Percentiles rank a stretch among this genome's conserved stretches.
Evolutionary conservation across 2,113 vertebrate species (phyloP).

Genomic region (Aegithalos caudatus): DNA sequence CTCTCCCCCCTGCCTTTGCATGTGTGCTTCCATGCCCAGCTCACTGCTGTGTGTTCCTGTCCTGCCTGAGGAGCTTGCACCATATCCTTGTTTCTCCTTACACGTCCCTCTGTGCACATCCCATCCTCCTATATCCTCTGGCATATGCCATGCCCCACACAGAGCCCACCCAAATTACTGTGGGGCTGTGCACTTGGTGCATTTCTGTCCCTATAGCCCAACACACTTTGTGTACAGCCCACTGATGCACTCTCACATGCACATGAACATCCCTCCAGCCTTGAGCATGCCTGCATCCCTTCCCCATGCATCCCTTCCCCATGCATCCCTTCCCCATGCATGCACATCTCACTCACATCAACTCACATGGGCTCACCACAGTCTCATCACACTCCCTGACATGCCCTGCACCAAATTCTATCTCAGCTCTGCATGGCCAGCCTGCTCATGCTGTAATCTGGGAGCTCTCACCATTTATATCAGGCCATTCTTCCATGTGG

Average conservation of each 20-base stretch:
- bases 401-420: neutral
- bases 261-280: fast-evolving
- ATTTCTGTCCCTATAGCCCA: neutral
- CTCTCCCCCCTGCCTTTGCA: neutral
- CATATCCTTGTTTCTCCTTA: too few species aligned
- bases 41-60: fast-evolving
- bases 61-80: neutral
- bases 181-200: neutral
- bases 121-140: neutral
- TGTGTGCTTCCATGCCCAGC: neutral
- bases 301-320: too few species aligned
- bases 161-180: neutral
- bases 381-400: neutral
- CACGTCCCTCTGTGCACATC: neutral
- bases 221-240: neutral
- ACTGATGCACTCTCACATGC: fast-evolving
- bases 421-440: neutral
- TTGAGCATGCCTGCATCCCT: neutral
- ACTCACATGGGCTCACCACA: neutral
- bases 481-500: neutral
- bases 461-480: neutral
- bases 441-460: neutral
- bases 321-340: too few species aligned
- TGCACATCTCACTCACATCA: neutral
- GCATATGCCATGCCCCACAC: neutral